Evolutionary conservation across 1,140 invertebrate species (phyloP), one percentile per base, ranked within the genome.

Genomic region (Melanaphis sacchari): DNA sequence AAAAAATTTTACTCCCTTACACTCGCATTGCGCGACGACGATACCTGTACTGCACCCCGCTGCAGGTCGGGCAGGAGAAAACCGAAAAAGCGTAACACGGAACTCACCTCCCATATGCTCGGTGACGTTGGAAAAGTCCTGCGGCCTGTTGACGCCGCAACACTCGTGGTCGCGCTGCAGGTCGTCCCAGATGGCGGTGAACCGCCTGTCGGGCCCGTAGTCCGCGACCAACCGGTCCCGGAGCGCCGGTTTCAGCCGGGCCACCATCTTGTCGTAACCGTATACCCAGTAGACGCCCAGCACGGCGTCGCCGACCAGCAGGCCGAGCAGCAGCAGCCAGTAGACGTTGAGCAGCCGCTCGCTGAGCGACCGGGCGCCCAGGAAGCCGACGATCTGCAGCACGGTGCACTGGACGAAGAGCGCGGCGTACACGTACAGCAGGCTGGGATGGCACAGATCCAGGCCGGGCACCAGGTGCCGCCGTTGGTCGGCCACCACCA

Each of bases 211-310:
- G 49, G 95, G 95, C 43, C 96, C 97, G 96, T 98, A 98, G 93
- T 97, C 97, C 41, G 95, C 94, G 21, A 90, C 94, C n/a, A 96
- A 94, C 93, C 96, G 95, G 54, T 96, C 95, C 66, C 96, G 96
- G 36, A 98, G 95, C 59, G 96, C 96, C 0, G 97, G 97, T 91
- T 96, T 96, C 36, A 98, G 96, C 94, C 97, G 97, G 66, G 96
- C 95, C 94, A 97, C 96, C 93, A 98, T 97, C 93, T 96, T 96
- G 94, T 98, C 97, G 95, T 98, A 98, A 31, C 97, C 96, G 95
- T 98, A 97, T 93, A 98, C 96, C 98, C 98, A 98, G 94, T 97
- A 97, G n/a, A 98, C 96, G 31, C 98, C 98, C 52, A 98, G 96
- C 7, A 98, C 96, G 1, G 97, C 96, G 96, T 98, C 98, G 43